phyloP scores from a whole-genome alignment of 2,888 invertebrate species.

The Xylota segnis region DNA sequence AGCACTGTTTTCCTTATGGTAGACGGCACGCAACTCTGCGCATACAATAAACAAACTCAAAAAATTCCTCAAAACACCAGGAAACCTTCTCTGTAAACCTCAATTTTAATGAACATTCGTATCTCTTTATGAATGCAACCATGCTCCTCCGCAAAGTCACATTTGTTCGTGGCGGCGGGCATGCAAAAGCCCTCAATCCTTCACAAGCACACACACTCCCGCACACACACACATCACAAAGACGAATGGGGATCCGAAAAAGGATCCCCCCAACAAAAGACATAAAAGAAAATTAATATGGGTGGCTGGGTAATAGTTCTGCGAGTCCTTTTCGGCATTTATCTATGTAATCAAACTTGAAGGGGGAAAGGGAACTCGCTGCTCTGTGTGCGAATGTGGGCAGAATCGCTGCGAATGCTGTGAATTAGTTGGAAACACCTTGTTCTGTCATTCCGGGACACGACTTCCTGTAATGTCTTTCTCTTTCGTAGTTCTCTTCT shows the following conservation, averaged over 20 bases:
- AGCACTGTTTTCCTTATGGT: constrained; percentile 65
- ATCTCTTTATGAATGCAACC: constrained; percentile 51
- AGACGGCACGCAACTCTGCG: constrained; percentile 47
- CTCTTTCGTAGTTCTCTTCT: constrained; percentile 37
- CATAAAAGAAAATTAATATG: constrained; percentile 76
- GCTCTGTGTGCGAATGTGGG: constrained; percentile 31
- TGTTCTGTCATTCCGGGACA: constrained; percentile 78
- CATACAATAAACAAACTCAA: constrained; percentile 13
- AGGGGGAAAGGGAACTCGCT: constrained; percentile 1
- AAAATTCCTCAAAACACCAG: constrained; percentile 54
- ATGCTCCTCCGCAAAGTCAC: constrained; percentile 63
- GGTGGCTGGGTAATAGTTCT: constrained; percentile 76
- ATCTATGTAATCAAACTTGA: constrained; percentile 73
- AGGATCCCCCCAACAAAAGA: constrained; percentile 66
- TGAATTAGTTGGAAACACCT: constrained; percentile 78
- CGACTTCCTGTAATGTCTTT: constrained; percentile 75
- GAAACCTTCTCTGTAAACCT: constrained; percentile 61
- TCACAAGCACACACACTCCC: constrained; percentile 39
- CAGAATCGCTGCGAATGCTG: constrained; percentile 67
- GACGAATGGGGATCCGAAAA: constrained; percentile 69
- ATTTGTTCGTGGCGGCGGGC: constrained; percentile 66
- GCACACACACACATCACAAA: constrained; percentile 59
- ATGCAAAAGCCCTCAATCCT: constrained; percentile 59
- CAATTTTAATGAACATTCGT: constrained; percentile 76
- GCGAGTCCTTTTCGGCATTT: constrained; percentile 73